These are phyloP conservation scores for Oxystoma pomonae DNA, from an alignment of 2,888 invertebrate genomes.

Conservation along the genomic window DNA sequence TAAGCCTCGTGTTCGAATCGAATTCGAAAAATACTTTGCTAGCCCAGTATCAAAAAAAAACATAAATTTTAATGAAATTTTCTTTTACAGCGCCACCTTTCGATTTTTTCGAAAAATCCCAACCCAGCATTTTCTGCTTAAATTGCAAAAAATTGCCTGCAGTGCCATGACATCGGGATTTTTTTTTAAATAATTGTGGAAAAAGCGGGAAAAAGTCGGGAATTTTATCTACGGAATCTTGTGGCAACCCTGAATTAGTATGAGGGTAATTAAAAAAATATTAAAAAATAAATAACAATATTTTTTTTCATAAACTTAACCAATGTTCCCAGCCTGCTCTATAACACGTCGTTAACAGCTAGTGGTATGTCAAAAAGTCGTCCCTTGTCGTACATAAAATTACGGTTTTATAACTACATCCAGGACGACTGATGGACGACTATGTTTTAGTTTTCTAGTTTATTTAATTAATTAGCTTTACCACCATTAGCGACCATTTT, in stretches of 20 bases:
- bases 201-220: neutral
- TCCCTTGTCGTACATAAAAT: slow-evolving; percentile 31
- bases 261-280: neutral
- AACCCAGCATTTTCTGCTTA: too few species aligned
- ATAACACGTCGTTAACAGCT: neutral
- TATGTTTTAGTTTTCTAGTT: slow-evolving; percentile 25
- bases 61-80: too few species aligned
- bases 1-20: too few species aligned
- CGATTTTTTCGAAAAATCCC: too few species aligned
- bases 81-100: too few species aligned
- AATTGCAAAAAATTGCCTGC: too few species aligned
- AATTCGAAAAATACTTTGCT: too few species aligned
- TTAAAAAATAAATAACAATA: neutral
- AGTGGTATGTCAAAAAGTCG: slow-evolving; percentile 1
- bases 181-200: neutral
- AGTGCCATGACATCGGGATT: too few species aligned
- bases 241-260: neutral
- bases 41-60: too few species aligned
- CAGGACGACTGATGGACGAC: slow-evolving; percentile 20
- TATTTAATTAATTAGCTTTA: slow-evolving; percentile 25
- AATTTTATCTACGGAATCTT: neutral
- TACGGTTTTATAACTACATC: slow-evolving; percentile 32
- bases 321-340: neutral
- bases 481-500: slow-evolving; percentile 16
- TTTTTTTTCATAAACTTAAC: neutral